A percentile compares a stretch with the other conserved stretches of the same genome.
Evolutionary conservation across 2,113 vertebrate species (phyloP).

Genomic region (Entomyzon cyanotis): DNA sequence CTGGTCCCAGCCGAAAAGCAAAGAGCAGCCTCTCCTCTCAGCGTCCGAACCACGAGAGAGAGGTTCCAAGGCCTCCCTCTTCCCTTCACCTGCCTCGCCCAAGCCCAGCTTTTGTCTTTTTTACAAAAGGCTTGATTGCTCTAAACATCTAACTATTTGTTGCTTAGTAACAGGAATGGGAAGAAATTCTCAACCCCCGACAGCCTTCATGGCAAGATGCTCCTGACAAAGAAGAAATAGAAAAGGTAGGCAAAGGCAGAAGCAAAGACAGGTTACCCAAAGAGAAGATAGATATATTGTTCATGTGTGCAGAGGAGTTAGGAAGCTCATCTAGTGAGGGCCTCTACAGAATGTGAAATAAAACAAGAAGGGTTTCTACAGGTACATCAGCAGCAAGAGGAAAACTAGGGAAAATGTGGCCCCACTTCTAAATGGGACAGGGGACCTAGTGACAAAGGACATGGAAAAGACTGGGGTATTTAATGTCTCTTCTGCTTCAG

Average conservation of each 20-base stretch:
- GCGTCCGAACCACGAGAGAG: too few relatives aligned
- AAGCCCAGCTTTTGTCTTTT: too few relatives aligned
- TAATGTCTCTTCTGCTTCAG: background rate
- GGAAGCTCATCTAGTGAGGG: background rate
- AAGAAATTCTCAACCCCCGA: too few relatives aligned
- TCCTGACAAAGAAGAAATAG: background rate
- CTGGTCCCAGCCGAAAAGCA: too few relatives aligned
- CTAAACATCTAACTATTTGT: too few relatives aligned
- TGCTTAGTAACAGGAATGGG: too few relatives aligned
- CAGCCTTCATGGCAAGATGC: background rate
- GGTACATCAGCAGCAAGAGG: background rate
- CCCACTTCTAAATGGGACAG: background rate
- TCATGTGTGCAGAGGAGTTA: background rate
- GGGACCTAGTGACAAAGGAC: background rate
- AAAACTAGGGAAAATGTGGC: background rate
- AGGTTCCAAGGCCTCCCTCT: too few relatives aligned
- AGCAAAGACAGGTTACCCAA: background rate
- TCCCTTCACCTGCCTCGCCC: too few relatives aligned
- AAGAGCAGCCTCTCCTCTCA: too few relatives aligned
- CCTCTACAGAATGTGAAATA: background rate
- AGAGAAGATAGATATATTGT: background rate
- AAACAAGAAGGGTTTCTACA: background rate
- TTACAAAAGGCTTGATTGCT: too few relatives aligned
- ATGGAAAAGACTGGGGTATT: background rate
- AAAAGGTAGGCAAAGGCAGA: background rate